A percentile compares a stretch with the other conserved stretches of the same genome.
Evolutionary conservation across 2,113 vertebrate genomes (phyloP).

Genomic region (Meleagris gallopavo): DNA sequence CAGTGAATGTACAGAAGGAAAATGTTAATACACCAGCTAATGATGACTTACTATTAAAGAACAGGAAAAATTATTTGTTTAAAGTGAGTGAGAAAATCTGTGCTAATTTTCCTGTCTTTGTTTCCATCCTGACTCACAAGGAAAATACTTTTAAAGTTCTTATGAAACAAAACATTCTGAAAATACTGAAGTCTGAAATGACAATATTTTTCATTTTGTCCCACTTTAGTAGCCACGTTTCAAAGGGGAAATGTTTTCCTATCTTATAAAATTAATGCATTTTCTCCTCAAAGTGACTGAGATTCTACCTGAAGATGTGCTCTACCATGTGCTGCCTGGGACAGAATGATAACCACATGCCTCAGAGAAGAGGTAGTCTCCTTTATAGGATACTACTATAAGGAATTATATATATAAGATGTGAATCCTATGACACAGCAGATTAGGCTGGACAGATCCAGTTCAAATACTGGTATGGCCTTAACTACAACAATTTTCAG

Average conservation of each 20-base stretch:
- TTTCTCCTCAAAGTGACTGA: neutral
- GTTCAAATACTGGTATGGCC: neutral
- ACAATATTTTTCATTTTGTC: neutral
- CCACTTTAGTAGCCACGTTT: neutral
- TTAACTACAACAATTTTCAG: neutral
- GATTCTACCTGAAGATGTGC: neutral
- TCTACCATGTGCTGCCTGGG: neutral
- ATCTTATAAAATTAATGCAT: neutral
- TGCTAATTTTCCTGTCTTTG: slow-evolving; percentile 57
- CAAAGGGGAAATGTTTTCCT: neutral
- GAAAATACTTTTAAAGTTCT: slow-evolving; percentile 30
- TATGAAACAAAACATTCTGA: slow-evolving; percentile 20
- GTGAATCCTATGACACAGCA: neutral
- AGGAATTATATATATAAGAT: neutral
- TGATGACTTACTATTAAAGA: neutral
- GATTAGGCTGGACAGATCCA: neutral
- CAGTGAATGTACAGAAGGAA: neutral
- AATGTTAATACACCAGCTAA: neutral
- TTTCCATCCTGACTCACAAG: slow-evolving; percentile 20
- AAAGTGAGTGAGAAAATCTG: slow-evolving; percentile 41
- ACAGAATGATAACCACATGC: neutral
- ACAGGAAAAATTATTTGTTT: slow-evolving; percentile 23
- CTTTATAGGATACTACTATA: neutral
- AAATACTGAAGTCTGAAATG: neutral
- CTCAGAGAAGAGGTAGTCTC: neutral